phyloP scores from a whole-genome alignment of 2,888 invertebrate genomes.

The Lathronympha strigana region DNA sequence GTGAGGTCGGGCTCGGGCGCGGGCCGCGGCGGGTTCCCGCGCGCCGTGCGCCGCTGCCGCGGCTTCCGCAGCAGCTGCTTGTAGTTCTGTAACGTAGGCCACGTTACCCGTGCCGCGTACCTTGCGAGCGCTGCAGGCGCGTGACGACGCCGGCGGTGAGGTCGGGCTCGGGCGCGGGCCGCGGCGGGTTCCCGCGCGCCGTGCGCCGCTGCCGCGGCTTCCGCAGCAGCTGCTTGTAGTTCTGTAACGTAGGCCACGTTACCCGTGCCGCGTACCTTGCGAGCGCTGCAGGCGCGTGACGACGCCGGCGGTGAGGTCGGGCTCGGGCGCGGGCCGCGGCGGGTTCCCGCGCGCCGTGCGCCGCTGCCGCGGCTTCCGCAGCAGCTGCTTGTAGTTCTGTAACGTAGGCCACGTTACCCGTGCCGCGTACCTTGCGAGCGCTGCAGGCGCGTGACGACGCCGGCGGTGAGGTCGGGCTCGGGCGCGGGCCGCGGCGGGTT shows the following conservation, averaged over 20 bases:
- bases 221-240: no score
- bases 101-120: no score
- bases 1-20: constrained; percentile 78
- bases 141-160: neutral
- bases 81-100: no score
- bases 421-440: constrained; percentile 78
- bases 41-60: constrained; percentile 92
- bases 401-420: no score
- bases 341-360: no score
- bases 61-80: constrained; percentile 91
- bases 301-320: constrained; percentile 54
- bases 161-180: no score
- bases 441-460: constrained; percentile 93
- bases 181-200: no score
- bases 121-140: constrained; percentile 84
- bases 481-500: constrained; percentile 72
- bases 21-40: constrained; percentile 92
- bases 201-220: no score
- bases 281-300: neutral
- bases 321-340: constrained; percentile 46
- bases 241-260: no score
- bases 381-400: no score
- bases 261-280: neutral
- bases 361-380: no score
- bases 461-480: constrained; percentile 87